A percentile compares a stretch with the other conserved stretches of the same genome.
Conservation (phyloP, 2,888 invertebrate species). For the Troides aeacus region DNA sequence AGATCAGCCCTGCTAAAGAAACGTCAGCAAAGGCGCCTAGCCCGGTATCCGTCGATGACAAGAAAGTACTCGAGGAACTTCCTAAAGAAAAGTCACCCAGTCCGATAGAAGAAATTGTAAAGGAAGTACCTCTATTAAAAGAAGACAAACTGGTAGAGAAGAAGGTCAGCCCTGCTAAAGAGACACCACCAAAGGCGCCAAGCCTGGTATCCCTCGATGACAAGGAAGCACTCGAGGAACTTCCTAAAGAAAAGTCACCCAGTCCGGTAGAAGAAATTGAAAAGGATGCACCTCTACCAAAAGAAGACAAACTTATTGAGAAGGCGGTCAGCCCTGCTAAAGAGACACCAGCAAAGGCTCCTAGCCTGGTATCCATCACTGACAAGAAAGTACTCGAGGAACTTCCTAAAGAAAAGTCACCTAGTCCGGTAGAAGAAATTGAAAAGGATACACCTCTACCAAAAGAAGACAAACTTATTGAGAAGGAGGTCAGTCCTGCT, state of each 20-base stretch:
- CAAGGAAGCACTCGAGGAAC: too few relatives aligned
- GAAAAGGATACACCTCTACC: too few relatives aligned
- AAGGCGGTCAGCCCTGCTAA: neutral
- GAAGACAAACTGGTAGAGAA: neutral
- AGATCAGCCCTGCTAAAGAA: too few relatives aligned
- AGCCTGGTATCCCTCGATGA: too few relatives aligned
- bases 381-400: slow-evolving; percentile 20
- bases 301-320: neutral
- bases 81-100: neutral
- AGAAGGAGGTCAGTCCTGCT: too few relatives aligned
- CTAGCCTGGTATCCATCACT: neutral
- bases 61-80: too few relatives aligned
- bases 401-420: slow-evolving; percentile 4
- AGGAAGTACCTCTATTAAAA: neutral
- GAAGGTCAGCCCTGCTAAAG: neutral
- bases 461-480: too few relatives aligned
- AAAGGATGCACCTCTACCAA: too few relatives aligned
- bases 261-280: too few relatives aligned
- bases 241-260: too few relatives aligned
- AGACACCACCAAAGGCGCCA: neutral
- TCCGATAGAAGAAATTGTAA: slow-evolving; percentile 9
- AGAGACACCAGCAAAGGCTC: neutral
- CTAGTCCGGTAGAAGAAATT: neutral
- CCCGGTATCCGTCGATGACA: too few relatives aligned
- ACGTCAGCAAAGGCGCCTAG: too few relatives aligned